phyloP scores from a whole-genome alignment of 2,888 invertebrate species.

The Calliphora vomitoria region DNA sequence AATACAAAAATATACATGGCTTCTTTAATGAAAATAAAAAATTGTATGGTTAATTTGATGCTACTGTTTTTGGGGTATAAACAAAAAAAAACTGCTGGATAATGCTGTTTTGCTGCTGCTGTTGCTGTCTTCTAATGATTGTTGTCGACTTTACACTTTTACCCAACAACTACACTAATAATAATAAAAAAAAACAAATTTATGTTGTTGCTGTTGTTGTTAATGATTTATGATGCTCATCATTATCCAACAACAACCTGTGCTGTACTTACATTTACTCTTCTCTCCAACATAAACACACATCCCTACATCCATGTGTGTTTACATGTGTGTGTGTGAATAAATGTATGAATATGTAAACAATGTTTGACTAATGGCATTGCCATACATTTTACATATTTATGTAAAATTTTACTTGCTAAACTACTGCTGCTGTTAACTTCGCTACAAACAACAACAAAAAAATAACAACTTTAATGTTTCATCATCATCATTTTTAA shows the following conservation, averaged over 20 bases:
- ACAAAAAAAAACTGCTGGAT: neutral
- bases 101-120: constrained; percentile 23
- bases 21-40: constrained; percentile 2
- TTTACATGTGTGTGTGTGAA: too few relatives aligned
- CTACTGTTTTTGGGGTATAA: constrained; percentile 24
- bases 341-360: neutral
- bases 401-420: constrained; percentile 25
- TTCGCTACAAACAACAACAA: neutral
- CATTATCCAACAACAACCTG: constrained; percentile 17
- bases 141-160: constrained; percentile 27
- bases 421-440: constrained; percentile 16
- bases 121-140: constrained; percentile 12
- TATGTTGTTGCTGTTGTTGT: neutral
- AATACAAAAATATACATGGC: neutral
- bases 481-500: constrained; percentile 39
- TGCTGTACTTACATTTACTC: neutral
- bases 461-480: constrained; percentile 45
- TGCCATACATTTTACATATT: constrained; percentile 47
- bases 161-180: neutral
- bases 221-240: constrained; percentile 55
- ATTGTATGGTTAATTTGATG: constrained; percentile 39
- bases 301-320: neutral
- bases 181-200: neutral
- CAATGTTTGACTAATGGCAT: constrained; percentile 36
- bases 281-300: neutral